Percentiles rank a stretch among this genome's conserved stretches.
These are phyloP conservation scores for Heterochromis multidens DNA, from an alignment of 2,113 vertebrate genomes.

Conservation along the genomic window DNA sequence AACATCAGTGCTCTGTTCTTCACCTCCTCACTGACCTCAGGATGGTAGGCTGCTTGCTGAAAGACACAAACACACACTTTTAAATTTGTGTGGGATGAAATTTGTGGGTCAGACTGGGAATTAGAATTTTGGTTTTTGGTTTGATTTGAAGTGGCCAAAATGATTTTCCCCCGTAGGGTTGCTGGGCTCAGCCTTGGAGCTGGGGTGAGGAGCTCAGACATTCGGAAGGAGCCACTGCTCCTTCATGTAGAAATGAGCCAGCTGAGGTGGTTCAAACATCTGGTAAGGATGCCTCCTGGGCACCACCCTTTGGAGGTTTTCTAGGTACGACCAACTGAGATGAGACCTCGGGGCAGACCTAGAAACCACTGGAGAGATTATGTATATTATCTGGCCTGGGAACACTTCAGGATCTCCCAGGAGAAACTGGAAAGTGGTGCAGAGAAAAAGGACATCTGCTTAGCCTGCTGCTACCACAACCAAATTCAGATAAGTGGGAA, in stretches of 20 bases:
- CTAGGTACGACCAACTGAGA: neutral
- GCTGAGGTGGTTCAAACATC: too few relatives aligned
- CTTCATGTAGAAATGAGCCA: neutral
- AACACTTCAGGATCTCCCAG: too few relatives aligned
- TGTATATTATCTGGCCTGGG: too few relatives aligned
- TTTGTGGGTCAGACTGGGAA: neutral
- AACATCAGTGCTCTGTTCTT: slow-evolving; percentile 84
- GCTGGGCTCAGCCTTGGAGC: neutral
- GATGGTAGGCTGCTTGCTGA: slow-evolving; percentile 92
- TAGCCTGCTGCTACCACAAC: neutral
- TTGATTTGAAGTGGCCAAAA: neutral
- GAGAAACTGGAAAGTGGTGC: neutral
- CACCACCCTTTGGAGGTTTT: neutral
- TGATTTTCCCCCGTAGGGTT: neutral
- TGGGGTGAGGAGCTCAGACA: neutral
- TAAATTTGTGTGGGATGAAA: neutral
- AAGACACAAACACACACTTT: slow-evolving; percentile 1
- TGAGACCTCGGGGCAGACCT: neutral
- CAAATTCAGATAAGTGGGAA: neutral
- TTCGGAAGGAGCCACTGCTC: neutral
- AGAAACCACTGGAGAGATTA: too few relatives aligned
- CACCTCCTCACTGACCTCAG: slow-evolving; percentile 87
- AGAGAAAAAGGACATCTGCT: neutral
- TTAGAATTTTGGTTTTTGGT: neutral
- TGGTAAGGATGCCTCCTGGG: neutral